These are phyloP conservation scores for Labia minor DNA, from an alignment of 2,888 invertebrate species.

Conservation along the genomic window DNA sequence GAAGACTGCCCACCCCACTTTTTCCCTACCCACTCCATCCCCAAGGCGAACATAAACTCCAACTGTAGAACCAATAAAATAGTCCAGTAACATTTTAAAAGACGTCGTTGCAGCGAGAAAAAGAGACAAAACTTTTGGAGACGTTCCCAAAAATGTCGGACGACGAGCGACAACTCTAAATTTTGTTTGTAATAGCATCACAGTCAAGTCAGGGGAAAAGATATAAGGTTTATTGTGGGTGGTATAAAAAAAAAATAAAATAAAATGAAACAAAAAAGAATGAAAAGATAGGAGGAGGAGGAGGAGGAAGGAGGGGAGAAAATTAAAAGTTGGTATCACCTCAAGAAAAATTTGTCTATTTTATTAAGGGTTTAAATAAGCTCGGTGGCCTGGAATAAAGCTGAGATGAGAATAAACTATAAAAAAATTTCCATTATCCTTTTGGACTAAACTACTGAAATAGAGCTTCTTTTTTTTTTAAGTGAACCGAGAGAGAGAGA, in stretches of 20 bases:
- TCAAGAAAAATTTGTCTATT: constrained; percentile 4
- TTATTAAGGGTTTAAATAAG: background rate
- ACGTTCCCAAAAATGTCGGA: constrained; percentile 13
- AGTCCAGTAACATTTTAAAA: constrained; percentile 4
- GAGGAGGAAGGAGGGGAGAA: too few relatives aligned
- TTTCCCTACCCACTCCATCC: background rate
- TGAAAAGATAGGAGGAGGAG: too few relatives aligned
- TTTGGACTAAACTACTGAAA: too few relatives aligned
- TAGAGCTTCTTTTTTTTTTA: background rate
- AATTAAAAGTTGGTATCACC: background rate
- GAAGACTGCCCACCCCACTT: background rate
- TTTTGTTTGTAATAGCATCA: constrained; percentile 7
- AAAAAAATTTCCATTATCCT: too few relatives aligned
- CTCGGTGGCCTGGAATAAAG: background rate
- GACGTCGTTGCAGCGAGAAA: background rate
- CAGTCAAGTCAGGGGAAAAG: background rate
- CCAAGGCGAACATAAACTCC: constrained; percentile 7
- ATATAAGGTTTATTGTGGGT: background rate
- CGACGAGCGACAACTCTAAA: constrained; percentile 8
- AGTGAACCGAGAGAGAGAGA: background rate
- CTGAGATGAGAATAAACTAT: too few relatives aligned
- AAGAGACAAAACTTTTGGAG: constrained; percentile 9
- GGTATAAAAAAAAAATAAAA: background rate
- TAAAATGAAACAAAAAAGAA: background rate
- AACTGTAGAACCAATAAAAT: constrained; percentile 13